Conservation (phyloP, 2,888 invertebrate species). For the Trimorus sp. region DNA sequence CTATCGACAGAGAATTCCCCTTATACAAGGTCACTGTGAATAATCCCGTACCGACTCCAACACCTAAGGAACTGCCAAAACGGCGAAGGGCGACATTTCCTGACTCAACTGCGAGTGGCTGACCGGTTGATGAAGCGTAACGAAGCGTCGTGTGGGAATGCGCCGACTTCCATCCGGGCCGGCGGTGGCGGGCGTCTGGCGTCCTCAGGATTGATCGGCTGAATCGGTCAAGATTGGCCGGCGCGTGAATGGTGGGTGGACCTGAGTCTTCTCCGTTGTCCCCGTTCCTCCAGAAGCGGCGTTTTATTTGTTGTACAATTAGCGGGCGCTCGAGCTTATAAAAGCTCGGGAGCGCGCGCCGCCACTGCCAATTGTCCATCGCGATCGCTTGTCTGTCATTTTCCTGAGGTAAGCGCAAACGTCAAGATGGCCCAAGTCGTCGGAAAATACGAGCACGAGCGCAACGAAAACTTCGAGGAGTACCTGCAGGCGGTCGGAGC, state of each 20-base stretch:
- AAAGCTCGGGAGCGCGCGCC: slow-evolving; percentile 60
- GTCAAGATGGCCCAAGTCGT: slow-evolving; percentile 77
- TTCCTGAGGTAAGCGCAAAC: neutral
- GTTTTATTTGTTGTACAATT: slow-evolving; percentile 66
- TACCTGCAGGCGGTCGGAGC: slow-evolving; percentile 76
- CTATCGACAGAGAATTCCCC: too few relatives aligned
- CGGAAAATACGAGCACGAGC: slow-evolving; percentile 78
- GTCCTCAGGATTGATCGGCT: slow-evolving; percentile 55
- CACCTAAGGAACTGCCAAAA: too few relatives aligned
- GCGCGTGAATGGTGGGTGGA: slow-evolving; percentile 48
- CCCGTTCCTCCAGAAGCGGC: too few relatives aligned
- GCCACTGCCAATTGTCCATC: neutral
- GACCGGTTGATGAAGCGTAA: slow-evolving; percentile 11
- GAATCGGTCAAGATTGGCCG: slow-evolving; percentile 68
- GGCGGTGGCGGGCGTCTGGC: slow-evolving; percentile 23
- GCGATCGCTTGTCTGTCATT: neutral
- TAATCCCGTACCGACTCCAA: too few relatives aligned
- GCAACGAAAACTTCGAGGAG: slow-evolving; percentile 78
- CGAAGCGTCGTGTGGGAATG: slow-evolving; percentile 38
- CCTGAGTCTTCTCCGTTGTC: slow-evolving; percentile 11
- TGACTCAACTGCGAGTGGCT: slow-evolving; percentile 24
- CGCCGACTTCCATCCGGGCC: slow-evolving; percentile 16
- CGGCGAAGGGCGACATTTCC: slow-evolving; percentile 13
- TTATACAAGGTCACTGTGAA: too few relatives aligned
- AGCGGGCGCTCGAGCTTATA: slow-evolving; percentile 68